Evolutionary conservation across 2,797 vertebrate species (phyloP), one percentile per base, ranked within the genome.

Genomic region (Poecilia velifera): DNA sequence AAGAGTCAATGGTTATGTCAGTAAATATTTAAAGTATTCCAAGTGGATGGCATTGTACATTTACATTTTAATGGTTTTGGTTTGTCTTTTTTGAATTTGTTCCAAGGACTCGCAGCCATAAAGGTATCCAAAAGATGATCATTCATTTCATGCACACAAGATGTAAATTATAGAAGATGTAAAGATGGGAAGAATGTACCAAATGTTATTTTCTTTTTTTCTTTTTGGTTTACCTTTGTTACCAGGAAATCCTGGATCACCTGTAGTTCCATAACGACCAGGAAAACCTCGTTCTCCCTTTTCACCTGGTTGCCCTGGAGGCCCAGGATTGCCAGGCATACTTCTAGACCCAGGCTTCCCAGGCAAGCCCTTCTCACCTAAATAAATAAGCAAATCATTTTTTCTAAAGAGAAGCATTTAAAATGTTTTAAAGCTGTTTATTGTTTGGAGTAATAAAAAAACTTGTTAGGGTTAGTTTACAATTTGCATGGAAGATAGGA

Each of bases 241-340:
- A 47, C 92, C 93, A 76, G 72, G 75, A 1, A 18, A 43, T 78
- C 93, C 93, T 34, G 51, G 73, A 59, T 82, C 13, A 81, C 93
- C 93, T 72, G 2, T 6, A 22, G 25, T 28, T 76, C 93, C 93
- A 47, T 66, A 68, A 9, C 0, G 77, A 53, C 91, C 93, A 76
- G 39, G 0, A 55, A 79, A 83, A n/a, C 93, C 93, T 72, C 36
- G 84, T 57, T 92, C 91, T 64, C 93, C 93, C 14, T 79, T 77
- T 81, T 25, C 79, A 53, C 93, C 93, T 51, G 22, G 78, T 1
- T 72, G 82, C 74, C 93, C 93, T 7, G 80, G 77, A 77, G 59
- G 85, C 74, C 93, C 93, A 76, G 86, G 83, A 28, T 0, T 73
- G 14, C 92, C 92, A 46, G 79, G 76, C 34, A 81, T 82, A 73